Conservation (phyloP, 2,888 invertebrate species). For the Cantharis rufa region DNA sequence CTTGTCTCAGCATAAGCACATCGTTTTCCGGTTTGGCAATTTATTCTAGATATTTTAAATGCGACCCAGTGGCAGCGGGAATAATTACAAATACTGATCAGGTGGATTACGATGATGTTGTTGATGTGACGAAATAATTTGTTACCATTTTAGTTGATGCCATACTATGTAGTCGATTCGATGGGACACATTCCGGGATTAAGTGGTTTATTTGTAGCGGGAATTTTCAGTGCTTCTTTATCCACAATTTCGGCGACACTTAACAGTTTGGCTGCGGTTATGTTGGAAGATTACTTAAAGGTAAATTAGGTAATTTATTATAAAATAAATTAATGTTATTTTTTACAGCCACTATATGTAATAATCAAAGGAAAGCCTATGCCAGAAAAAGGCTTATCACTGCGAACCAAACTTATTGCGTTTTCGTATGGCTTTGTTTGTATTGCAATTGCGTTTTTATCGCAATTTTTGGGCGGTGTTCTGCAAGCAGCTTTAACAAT, state of each 20-base stretch:
- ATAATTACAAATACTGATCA: conserved; percentile 73
- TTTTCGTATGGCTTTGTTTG: conserved; percentile 75
- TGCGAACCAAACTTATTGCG: conserved; percentile 70
- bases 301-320: conserved; percentile 35
- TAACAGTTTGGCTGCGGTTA: conserved; percentile 89
- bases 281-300: conserved; percentile 83
- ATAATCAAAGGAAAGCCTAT: conserved; percentile 50
- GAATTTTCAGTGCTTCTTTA: conserved; percentile 88
- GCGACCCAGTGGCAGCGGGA: conserved; percentile 74
- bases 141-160: conserved; percentile 62
- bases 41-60: conserved; percentile 79
- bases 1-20: conserved; percentile 73
- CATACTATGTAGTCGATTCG: conserved; percentile 75
- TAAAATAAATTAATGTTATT: background rate
- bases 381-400: conserved; percentile 54
- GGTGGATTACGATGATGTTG: conserved; percentile 43
- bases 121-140: background rate
- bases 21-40: conserved; percentile 76
- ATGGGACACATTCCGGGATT: conserved; percentile 77
- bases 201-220: conserved; percentile 87
- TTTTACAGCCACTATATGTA: conserved; percentile 52
- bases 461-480: conserved; percentile 82
- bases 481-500: conserved; percentile 85
- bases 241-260: conserved; percentile 91
- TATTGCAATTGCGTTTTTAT: conserved; percentile 80